phyloP scores from a whole-genome alignment of 2,113 vertebrate genomes.

The Merops nubicus region DNA sequence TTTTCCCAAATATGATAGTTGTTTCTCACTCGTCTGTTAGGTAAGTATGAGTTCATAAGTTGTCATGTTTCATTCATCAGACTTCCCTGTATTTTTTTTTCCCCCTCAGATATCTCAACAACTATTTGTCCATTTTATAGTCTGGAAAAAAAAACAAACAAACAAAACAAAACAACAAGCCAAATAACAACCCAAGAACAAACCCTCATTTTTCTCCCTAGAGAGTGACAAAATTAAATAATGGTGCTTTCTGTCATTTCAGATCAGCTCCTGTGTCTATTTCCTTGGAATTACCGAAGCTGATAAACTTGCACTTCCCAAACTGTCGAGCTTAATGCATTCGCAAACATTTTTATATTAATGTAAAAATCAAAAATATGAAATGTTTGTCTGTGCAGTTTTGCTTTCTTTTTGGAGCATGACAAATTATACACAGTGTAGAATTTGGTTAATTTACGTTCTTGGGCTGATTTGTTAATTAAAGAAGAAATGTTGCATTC shows the following conservation, averaged over 20 bases:
- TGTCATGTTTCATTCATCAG: background rate
- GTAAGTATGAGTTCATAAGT: background rate
- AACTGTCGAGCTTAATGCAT: background rate
- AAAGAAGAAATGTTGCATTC: constrained; percentile 7
- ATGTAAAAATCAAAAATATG: background rate
- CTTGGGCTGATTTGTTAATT: constrained; percentile 45
- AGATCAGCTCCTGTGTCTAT: background rate
- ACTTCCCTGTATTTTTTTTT: constrained; percentile 22
- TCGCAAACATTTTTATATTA: background rate
- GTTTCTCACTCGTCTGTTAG: background rate
- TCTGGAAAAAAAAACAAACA: background rate
- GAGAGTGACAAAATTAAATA: background rate
- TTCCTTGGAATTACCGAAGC: background rate
- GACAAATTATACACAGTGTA: background rate
- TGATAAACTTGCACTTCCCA: background rate
- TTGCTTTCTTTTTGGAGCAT: constrained; percentile 4
- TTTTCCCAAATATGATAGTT: background rate
- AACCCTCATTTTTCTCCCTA: background rate
- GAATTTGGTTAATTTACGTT: constrained; percentile 26
- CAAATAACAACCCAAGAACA: background rate
- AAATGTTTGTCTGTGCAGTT: background rate
- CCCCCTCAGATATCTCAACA: background rate
- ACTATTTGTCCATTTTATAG: background rate
- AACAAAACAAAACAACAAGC: too few species aligned
- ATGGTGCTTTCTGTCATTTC: background rate